Base-by-base conservation (phyloP, 2,888 invertebrate genomes). In the Heliconius sara region DNA sequence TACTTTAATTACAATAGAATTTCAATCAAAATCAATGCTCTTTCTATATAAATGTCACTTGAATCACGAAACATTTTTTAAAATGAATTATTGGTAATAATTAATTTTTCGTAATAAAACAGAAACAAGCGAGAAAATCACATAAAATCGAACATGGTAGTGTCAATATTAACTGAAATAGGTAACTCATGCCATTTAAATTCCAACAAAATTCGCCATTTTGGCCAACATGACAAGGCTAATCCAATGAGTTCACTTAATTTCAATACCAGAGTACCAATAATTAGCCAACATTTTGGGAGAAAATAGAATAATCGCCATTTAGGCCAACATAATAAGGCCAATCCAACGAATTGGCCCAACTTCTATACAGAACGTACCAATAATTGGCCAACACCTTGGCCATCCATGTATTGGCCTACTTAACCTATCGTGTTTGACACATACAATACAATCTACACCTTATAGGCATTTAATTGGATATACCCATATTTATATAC, bases 351-450 rank as follows among this genome's bases (percentile, higher is more conserved):
- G 7, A 27, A 27, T 43, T 70, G 70, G 70, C 70, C 43, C 27
- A 30, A 27, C 6, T 65, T 16, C 27, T 7, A 27, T 19, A 68
- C n/a, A 22, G 16, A 34, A 19, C 12, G 67, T 68, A 39, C 39
- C 34, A 68, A 39, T 12, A 68, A 22, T 68, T n/a, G 67, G 34
- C 39, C 68, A 68, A 68, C 25, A 68, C 16, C 27, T 43, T 39
- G 68, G 25, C 43, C 25, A 9, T n/a, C 16, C 43, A 16, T 13
- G 39, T 76, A 47, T 71, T 72, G 39, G 75, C 63, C 77, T 43
- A 76, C 83, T 83, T 84, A 84, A 75, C 66, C 81, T 84, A 86
- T 63, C 80, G 88, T 86, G 88, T 87, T 86, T 86, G 85, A 87
- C 88, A 87, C 87, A 84, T 85, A 79, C 76, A 81, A 80, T 84